Evolutionary conservation across 1,140 invertebrate genomes (phyloP), one percentile per base, ranked within the genome.

Genomic region (Cylas formicarius): DNA sequence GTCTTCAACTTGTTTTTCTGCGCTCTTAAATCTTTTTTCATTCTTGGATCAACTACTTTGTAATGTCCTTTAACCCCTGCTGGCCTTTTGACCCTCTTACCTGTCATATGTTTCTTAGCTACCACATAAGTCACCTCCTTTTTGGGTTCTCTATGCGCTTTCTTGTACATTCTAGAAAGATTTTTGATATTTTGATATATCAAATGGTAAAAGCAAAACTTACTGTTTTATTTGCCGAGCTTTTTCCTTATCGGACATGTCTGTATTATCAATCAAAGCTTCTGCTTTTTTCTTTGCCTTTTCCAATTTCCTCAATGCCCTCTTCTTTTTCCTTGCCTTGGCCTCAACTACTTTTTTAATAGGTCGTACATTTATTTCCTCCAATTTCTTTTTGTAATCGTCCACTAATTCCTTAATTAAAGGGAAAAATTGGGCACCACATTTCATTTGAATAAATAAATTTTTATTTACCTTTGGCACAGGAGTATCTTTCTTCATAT

Each of bases 341-440:
- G 97, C 97, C 73, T 99, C 93, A 51, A 94, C 81, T 0, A 99
- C 88, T 74, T 99, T 99, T 67, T 98, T 99, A 31, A 98, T 95
- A 10, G 96, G 91, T 37, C 90, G 72, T 0, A 83, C 84, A 69
- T 99, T 93, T 4, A 99, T 78, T 50, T 94, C 92, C 68, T 88
- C 81, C 14, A 89, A 62, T 52, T 76, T 74, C 44, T 82, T 82
- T 43, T 79, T 76, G 53, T 87, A 88, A 45, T 89, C 83, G 4
- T 80, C 72, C 0, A 78, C 71, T 4, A 84, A 62, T 61, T 82
- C 82, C 67, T 79, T 57, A 32, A 65, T 59, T 33, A 61, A 48
- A 23, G 11, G 6, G 4, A 31, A 11, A 5, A 27, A 32, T 47
- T n/a, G n/a, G n/a, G n/a, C n/a, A n/a, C n/a, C n/a, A n/a, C n/a